A percentile compares a stretch with the other conserved stretches of the same genome.
Evolutionary conservation across 2,113 vertebrate genomes (phyloP).

Genomic region (Chitala chitala): DNA sequence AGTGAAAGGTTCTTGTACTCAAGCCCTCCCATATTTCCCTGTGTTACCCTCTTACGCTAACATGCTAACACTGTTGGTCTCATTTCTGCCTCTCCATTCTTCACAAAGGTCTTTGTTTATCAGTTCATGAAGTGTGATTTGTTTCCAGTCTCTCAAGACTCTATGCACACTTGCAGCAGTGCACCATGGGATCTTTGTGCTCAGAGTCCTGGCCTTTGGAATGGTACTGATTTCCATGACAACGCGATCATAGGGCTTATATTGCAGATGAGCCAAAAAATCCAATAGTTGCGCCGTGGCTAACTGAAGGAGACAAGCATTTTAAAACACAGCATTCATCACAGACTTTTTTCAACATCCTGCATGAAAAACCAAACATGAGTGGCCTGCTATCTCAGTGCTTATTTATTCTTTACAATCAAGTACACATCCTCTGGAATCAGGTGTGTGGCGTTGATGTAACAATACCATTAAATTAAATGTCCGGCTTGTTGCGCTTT

Average conservation of each 20-base stretch:
- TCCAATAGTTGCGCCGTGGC: not conserved
- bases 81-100: not conserved
- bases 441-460: not conserved
- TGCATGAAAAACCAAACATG: not conserved
- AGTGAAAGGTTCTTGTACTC: too few relatives aligned
- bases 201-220: not conserved
- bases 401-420: not conserved
- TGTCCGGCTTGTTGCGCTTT: not conserved
- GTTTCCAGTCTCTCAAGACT: not conserved
- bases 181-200: not conserved
- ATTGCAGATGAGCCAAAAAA: not conserved
- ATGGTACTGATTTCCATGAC: constrained; percentile 16
- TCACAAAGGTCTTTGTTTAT: not conserved
- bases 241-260: not conserved
- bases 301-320: not conserved
- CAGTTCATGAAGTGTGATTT: not conserved
- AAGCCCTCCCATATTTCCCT: not conserved
- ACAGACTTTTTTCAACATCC: not conserved
- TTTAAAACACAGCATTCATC: not conserved
- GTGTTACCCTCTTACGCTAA: not conserved
- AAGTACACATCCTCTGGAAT: not conserved
- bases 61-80: not conserved
- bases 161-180: constrained; percentile 1
- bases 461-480: not conserved
- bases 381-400: not conserved